Base-by-base conservation (phyloP, 2,888 invertebrate genomes). In the Hyles lineata region DNA sequence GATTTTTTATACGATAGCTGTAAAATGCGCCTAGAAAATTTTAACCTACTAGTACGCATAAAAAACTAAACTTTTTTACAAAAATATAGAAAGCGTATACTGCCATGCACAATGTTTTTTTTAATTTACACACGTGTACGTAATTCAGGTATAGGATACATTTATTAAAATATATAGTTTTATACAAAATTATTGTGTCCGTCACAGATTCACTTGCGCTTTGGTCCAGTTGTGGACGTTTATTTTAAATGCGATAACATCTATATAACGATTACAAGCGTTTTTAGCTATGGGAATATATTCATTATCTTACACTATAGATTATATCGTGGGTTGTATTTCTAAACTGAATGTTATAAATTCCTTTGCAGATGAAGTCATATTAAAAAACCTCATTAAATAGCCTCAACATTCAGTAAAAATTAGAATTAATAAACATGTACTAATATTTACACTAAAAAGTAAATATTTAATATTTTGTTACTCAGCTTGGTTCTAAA, bases 171-270 rank as follows among this genome's bases (percentile, higher is more conserved):
- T 80, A 76, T 76, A 76, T 74, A 74, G 77, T 76, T 76, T 91
- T 91, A 76, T 92, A 92, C 92, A 92, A 92, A 90, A 89, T 95
- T 94, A 93, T 94, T 93, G 94, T 94, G 86, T 84, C 83, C 85
- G 94, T 94, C 94, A 94, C 94, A 94, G 93, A 87, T 92, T 79
- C 88, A 85, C 87, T 90, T 83, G 85, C 80, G 75, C 84, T 78
- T 89, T 90, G 87, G 90, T 89, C 92, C 91, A 84, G 78, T 80
- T 76, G 78, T 79, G 87, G 88, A 89, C 86, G 80, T 81, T 19
- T 78, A 81, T 78, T 78, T 75, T 77, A 73, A 72, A 73, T 70
- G 67, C 67, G 50, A 23, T 67, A 67, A 23, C 50, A 50, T 67
- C 43, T 43, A 35, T 50, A 43, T 43, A 43, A 63, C 17, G 7